These are phyloP conservation scores for Rhizomys pruinosus DNA, from an alignment of 2,113 vertebrate genomes.

Conservation along the genomic window DNA sequence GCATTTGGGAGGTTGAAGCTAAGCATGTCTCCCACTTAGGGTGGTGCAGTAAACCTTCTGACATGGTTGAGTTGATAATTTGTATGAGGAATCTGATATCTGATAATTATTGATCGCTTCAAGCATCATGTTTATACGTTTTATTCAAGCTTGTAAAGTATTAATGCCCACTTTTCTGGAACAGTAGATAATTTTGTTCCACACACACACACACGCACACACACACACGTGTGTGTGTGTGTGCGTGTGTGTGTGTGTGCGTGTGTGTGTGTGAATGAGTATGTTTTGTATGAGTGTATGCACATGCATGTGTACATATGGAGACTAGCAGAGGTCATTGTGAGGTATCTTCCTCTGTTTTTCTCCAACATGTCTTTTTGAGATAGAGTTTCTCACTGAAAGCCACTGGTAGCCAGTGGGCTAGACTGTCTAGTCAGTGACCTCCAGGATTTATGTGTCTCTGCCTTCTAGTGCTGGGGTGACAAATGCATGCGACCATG, in stretches of 20 bases:
- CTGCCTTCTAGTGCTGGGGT: background rate
- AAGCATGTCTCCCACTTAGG: background rate
- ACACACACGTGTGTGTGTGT: no score
- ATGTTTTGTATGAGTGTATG: no score
- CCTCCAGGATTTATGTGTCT: background rate
- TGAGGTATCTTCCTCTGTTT: background rate
- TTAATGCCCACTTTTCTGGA: conserved; percentile 26
- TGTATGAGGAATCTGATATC: background rate
- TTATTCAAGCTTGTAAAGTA: conserved; percentile 16
- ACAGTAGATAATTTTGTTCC: conserved; percentile 34
- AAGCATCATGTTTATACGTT: background rate
- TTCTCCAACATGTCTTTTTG: background rate
- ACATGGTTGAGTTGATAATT: conserved; percentile 53
- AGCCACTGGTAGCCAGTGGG: background rate
- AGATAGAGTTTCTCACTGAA: background rate
- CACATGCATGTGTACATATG: background rate
- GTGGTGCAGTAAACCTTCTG: background rate
- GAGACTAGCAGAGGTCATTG: background rate
- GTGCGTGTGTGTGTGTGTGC: background rate
- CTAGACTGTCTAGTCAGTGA: background rate
- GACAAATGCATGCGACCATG: background rate
- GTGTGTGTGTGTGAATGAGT: background rate
- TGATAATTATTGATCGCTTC: conserved; percentile 6
- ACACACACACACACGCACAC: no score
- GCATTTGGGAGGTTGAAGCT: conserved; percentile 33